Conservation (phyloP, 2,888 invertebrate genomes). For the Liodrosophila aerea region DNA sequence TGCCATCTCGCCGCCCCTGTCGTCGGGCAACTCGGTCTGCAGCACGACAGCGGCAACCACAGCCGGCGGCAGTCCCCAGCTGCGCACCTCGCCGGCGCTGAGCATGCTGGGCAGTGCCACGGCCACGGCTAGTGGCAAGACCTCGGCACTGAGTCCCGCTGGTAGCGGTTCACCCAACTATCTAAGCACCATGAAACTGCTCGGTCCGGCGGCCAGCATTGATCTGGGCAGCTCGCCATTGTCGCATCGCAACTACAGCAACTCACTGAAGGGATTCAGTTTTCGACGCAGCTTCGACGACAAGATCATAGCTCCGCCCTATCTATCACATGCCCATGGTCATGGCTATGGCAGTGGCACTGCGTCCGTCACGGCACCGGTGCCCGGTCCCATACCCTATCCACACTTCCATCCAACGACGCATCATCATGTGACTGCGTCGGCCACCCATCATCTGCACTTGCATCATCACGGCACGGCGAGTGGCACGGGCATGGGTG, state of each 20-base stretch:
- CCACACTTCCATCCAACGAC: conserved; percentile 71
- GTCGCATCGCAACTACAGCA: conserved; percentile 79
- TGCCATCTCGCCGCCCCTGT: conserved; percentile 78
- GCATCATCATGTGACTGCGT: conserved; percentile 46
- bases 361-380: conserved; percentile 9
- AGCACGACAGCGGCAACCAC: conserved; percentile 34
- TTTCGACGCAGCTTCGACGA: conserved; percentile 81
- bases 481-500: conserved; percentile 15
- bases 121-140: conserved; percentile 59
- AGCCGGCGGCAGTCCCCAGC: conserved; percentile 59
- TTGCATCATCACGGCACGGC: conserved; percentile 62
- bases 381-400: conserved; percentile 60
- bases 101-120: conserved; percentile 63
- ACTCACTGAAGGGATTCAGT: conserved; percentile 79
- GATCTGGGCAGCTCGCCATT: conserved; percentile 79
- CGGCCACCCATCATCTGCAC: conserved; percentile 66
- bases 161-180: conserved; percentile 61
- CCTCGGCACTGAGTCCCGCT: conserved; percentile 64
- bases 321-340: conserved; percentile 49
- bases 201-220: conserved; percentile 80
- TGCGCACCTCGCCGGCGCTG: conserved; percentile 77
- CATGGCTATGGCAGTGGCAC: conserved; percentile 25
- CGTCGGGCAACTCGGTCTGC: conserved; percentile 52
- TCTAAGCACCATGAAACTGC: conserved; percentile 71
- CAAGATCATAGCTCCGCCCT: conserved; percentile 77